A percentile compares a stretch with the other conserved stretches of the same genome.
These are phyloP conservation scores for Drosophila sulfurigaster DNA, from an alignment of 1,140 invertebrate genomes.

Conservation along the genomic window DNA sequence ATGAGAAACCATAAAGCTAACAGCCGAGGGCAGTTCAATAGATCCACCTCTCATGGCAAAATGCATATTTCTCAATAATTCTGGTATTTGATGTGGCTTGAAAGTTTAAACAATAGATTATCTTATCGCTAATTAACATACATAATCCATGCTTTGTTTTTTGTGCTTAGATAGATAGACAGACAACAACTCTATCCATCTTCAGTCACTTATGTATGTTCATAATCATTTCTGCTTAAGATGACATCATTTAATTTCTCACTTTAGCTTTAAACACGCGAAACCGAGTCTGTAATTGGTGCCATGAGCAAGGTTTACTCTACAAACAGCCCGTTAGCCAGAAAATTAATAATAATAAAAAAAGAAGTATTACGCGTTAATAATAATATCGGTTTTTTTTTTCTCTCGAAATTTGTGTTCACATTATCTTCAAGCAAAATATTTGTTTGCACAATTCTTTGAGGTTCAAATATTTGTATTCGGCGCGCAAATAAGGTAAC, in stretches of 20 bases:
- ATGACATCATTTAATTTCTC: neutral
- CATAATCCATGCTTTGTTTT: neutral
- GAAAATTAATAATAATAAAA: slow-evolving; percentile 54
- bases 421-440: slow-evolving; percentile 42
- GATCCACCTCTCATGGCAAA: neutral
- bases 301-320: slow-evolving; percentile 2
- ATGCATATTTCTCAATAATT: neutral
- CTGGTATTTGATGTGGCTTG: neutral
- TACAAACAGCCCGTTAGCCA: slow-evolving; percentile 12
- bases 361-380: slow-evolving; percentile 29
- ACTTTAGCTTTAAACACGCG: neutral
- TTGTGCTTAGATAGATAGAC: too few species aligned
- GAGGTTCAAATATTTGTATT: slow-evolving; percentile 71
- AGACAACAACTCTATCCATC: neutral
- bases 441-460: slow-evolving; percentile 72
- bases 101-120: slow-evolving; percentile 1
- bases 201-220: neutral
- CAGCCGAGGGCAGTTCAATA: slow-evolving; percentile 35
- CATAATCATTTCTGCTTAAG: slow-evolving; percentile 8
- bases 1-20: slow-evolving; percentile 51
- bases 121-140: slow-evolving; percentile 3
- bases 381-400: slow-evolving; percentile 5
- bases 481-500: slow-evolving; percentile 56
- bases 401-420: slow-evolving; percentile 17
- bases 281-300: neutral